phyloP scores from a whole-genome alignment of 2,888 invertebrate species.

The Drosophila flavopinicola region DNA sequence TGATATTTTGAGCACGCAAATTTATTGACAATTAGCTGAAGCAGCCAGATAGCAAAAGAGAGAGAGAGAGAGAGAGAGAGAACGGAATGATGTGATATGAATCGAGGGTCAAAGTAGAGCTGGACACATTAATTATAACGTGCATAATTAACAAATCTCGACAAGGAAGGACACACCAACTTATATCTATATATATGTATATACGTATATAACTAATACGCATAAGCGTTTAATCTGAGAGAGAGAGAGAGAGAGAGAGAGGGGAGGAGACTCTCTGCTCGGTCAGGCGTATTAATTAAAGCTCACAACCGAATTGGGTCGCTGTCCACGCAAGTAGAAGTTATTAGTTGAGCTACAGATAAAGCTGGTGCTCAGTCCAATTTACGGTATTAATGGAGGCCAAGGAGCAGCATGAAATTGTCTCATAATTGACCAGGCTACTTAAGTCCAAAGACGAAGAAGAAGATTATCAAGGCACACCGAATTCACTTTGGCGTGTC shows the following conservation, averaged over 20 bases:
- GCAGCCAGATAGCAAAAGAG: conserved; percentile 4
- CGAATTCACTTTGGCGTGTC: background rate
- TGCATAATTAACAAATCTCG: conserved; percentile 77
- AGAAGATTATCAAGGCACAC: conserved; percentile 4
- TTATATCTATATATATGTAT: background rate
- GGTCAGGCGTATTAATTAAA: conserved; percentile 69
- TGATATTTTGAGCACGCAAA: conserved; percentile 73
- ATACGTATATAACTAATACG: conserved; percentile 12
- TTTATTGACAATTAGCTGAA: conserved; percentile 73
- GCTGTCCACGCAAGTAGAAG: conserved; percentile 72
- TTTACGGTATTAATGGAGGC: conserved; percentile 71
- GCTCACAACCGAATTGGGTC: conserved; percentile 54
- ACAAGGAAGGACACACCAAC: conserved; percentile 29
- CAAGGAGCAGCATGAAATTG: conserved; percentile 50
- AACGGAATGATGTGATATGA: background rate
- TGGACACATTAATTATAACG: conserved; percentile 68
- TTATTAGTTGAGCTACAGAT: conserved; percentile 60
- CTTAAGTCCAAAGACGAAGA: conserved; percentile 21
- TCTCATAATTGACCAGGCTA: conserved; percentile 65
- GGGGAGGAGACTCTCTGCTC: conserved; percentile 22
- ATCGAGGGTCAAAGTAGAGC: conserved; percentile 2
- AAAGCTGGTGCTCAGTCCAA: conserved; percentile 52
- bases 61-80: no score
- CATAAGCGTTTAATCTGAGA: conserved; percentile 49
- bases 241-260: no score